Conservation (phyloP, 2,888 invertebrate species). For the Lithophane socia region DNA sequence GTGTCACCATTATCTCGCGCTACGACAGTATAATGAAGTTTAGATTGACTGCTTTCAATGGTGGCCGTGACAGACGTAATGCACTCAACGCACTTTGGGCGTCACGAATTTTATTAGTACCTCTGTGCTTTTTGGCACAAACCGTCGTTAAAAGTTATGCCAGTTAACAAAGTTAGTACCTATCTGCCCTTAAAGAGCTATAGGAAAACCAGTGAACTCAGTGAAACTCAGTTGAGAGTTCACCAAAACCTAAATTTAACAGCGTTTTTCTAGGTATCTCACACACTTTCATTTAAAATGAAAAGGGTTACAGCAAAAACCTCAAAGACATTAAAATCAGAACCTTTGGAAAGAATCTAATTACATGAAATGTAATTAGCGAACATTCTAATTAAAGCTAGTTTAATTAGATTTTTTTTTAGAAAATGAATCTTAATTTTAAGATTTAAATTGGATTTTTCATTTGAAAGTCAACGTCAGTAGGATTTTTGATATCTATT, state of each 20-base stretch:
- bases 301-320: constrained; percentile 28
- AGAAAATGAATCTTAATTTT: constrained; percentile 26
- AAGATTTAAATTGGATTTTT: constrained; percentile 18
- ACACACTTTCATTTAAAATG: constrained; percentile 1
- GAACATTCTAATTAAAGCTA: constrained; percentile 45
- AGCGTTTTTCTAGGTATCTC: background rate
- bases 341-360: constrained; percentile 39
- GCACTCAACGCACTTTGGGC: background rate
- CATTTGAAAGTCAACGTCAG: background rate
- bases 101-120: background rate
- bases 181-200: background rate
- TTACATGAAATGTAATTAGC: constrained; percentile 46
- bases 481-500: background rate
- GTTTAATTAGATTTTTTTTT: constrained; percentile 42
- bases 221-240: background rate
- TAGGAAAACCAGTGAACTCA: too few relatives aligned
- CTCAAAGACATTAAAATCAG: constrained; percentile 33
- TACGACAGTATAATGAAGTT: background rate
- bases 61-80: too few relatives aligned
- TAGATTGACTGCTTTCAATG: too few relatives aligned
- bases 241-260: background rate
- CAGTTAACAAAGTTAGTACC: background rate
- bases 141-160: background rate
- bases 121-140: background rate
- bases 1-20: background rate